Base-by-base conservation (phyloP, 2,888 invertebrate genomes). In the Mechanitis mazaeus region DNA sequence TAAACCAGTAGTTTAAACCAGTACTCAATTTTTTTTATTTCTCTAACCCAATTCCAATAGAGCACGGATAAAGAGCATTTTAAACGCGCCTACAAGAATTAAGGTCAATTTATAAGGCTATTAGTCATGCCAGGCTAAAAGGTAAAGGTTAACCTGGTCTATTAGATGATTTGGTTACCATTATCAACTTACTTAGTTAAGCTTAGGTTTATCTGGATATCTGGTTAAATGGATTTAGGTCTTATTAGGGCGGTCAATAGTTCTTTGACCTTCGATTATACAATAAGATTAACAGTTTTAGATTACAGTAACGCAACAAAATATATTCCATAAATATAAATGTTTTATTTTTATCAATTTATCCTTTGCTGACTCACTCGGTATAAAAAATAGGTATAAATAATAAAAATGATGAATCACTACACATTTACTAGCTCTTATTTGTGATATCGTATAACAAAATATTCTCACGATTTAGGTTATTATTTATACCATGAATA, bases 101-200 rank as follows among this genome's bases (percentile, higher is more conserved):
- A 76, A 72, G 80, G 77, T 74, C 77, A 81, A 81, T 81, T 83
- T 79, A 81, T 78, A 69, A 71, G 76, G 74, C 72, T 78, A 73
- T 75, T 72, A 73, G 75, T 73, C 69, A 72, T 69, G 68, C 64
- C 60, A 69, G 72, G 71, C 68, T 69, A 70, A 75, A 71, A 70
- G 72, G 72, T 74, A 79, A 74, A 82, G 81, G 81, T 81, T 76
- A 77, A 76, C 55, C 58, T 56, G 54, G 56, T 60, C 59, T 63
- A 64, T 66, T 66, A 60, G 66, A 64, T 62, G 62, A 66, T 60
- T 64, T 66, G 56, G 54, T 64, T 54, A 58, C 58, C 59, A 54
- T 35, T 59, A 59, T 55, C 47, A 56, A 9, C 55, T 55, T 50
- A 31, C 20, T 33, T 46, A 45, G 50, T 57, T 54, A 54, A 54